Conservation (phyloP, 2,888 invertebrate species). For the Dicyrtoma fusca region DNA sequence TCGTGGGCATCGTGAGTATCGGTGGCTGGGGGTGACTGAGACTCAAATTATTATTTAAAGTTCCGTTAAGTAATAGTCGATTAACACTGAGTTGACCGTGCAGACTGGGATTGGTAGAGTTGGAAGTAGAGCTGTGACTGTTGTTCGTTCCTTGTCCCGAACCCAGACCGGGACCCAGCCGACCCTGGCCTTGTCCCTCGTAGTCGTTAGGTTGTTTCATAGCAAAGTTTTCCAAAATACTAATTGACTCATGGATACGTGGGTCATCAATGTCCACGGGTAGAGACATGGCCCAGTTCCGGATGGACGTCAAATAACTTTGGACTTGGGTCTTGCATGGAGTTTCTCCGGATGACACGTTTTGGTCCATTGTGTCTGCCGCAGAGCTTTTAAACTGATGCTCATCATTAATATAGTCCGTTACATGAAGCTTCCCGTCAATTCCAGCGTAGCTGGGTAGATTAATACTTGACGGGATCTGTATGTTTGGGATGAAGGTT, state of each 20-base stretch:
- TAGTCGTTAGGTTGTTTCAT: conserved; percentile 6
- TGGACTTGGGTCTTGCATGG: conserved; percentile 25
- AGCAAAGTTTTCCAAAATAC: conserved; percentile 36
- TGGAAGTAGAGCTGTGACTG: conserved; percentile 10
- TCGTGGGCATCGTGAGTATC: neutral
- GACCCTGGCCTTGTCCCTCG: neutral
- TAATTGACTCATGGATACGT: conserved; percentile 23
- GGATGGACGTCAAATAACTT: conserved; percentile 28
- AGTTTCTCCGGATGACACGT: neutral
- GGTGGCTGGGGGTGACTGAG: neutral
- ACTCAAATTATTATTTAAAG: neutral
- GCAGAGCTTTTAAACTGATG: neutral
- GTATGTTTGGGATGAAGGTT: neutral
- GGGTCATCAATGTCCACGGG: neutral
- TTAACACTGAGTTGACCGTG: neutral
- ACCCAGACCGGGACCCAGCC: neutral
- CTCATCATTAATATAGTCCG: conserved; percentile 34
- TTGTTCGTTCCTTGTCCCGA: neutral
- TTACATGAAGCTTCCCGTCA: conserved; percentile 33
- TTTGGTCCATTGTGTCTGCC: neutral
- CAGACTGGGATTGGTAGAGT: neutral
- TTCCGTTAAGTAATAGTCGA: conserved; percentile 1
- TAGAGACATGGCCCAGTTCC: conserved; percentile 35
- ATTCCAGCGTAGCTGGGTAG: conserved; percentile 23
- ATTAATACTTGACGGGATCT: conserved; percentile 16